Percentiles rank a stretch among this genome's conserved stretches.
Conservation (phyloP, 2,113 vertebrate species). For the Phodopus roborovskii region DNA sequence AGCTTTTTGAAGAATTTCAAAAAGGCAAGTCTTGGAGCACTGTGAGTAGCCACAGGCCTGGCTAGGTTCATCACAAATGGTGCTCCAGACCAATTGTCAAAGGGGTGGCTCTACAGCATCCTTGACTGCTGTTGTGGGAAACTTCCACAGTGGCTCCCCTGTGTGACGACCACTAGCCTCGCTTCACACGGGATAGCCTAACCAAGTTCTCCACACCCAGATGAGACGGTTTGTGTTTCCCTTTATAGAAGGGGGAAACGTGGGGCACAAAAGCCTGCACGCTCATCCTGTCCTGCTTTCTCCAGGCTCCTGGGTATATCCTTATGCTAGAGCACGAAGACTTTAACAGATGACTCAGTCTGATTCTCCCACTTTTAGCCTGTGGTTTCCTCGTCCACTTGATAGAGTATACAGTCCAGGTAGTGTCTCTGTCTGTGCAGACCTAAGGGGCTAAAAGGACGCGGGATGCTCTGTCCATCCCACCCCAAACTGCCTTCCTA, state of each 20-base stretch:
- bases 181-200: rapidly evolving
- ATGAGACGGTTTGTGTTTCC: not conserved
- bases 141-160: not conserved
- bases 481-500: not conserved
- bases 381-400: not conserved
- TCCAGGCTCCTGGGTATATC: too few relatives aligned
- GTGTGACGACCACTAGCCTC: not conserved
- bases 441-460: rapidly evolving
- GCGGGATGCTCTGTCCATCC: not conserved
- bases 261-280: not conserved
- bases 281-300: not conserved
- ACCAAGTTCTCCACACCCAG: rapidly evolving
- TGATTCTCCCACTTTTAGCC: not conserved
- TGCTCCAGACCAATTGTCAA: rapidly evolving
- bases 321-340: not conserved
- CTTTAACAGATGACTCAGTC: not conserved
- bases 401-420: not conserved
- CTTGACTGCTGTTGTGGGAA: not conserved
- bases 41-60: not conserved
- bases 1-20: not conserved
- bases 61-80: not conserved
- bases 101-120: not conserved
- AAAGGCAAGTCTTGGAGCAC: not conserved
- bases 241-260: not conserved
- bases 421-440: not conserved